phyloP scores from a whole-genome alignment of 2,113 vertebrate species.

The Pleuronectes platessa region DNA sequence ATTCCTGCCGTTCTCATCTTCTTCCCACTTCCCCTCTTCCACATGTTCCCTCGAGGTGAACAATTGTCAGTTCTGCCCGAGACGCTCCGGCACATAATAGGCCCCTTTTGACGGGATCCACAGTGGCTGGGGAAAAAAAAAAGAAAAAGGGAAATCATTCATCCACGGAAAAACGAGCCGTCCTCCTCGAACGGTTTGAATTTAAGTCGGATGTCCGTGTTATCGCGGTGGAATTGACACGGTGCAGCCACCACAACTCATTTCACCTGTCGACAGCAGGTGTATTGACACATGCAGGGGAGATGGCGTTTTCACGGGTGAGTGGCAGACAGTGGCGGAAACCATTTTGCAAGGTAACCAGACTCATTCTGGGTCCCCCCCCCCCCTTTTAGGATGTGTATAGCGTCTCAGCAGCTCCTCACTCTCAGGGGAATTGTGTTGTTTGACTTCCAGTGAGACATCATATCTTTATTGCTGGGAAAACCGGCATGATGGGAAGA shows the following conservation, averaged over 20 bases:
- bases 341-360: constrained; percentile 57
- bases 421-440: constrained; percentile 34
- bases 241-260: constrained; percentile 61
- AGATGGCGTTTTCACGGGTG: constrained; percentile 46
- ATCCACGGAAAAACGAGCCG: constrained; percentile 41
- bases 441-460: constrained; percentile 38
- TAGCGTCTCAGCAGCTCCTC: constrained; percentile 9
- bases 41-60: constrained; percentile 31
- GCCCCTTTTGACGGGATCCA: constrained; percentile 57
- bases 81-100: constrained; percentile 45
- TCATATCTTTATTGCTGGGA: constrained; percentile 25
- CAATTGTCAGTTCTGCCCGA: constrained; percentile 55
- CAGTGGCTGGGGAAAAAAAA: constrained; percentile 19
- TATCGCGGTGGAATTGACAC: constrained; percentile 61
- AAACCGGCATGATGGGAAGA: not conserved
- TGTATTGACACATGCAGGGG: constrained; percentile 47
- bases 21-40: constrained; percentile 26
- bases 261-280: constrained; percentile 58
- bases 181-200: constrained; percentile 42
- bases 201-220: constrained; percentile 46
- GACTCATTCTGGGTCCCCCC: constrained; percentile 53
- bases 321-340: constrained; percentile 45
- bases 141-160: constrained; percentile 37
- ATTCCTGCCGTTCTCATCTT: constrained; percentile 44
- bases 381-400: constrained; percentile 32